Conservation (phyloP, 2,888 invertebrate species). For the Bruchidius siliquastri region DNA sequence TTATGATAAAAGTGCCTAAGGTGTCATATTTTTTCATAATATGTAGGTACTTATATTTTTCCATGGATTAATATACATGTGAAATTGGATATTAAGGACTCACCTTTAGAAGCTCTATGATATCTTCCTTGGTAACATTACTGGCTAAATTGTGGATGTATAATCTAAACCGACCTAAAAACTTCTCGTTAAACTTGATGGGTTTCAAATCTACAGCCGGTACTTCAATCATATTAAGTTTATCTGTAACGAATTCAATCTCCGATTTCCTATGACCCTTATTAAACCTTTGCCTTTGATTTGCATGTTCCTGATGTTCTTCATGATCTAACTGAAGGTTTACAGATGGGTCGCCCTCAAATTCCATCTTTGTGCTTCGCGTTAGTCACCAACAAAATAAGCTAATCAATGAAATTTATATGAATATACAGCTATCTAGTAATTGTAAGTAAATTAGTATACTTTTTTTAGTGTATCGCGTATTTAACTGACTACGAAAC, state of each 20-base stretch:
- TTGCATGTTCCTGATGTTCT: neutral
- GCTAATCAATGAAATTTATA: neutral
- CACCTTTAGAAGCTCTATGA: slow-evolving; percentile 52
- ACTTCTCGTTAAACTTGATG: slow-evolving; percentile 64
- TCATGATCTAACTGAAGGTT: neutral
- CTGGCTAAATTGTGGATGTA: slow-evolving; percentile 87
- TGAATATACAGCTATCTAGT: no score
- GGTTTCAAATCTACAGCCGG: slow-evolving; percentile 10
- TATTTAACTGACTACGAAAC: no score
- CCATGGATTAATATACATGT: no score
- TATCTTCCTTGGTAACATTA: slow-evolving; percentile 83
- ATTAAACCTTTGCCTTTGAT: neutral
- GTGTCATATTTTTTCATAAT: no score
- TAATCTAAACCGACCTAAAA: slow-evolving; percentile 84
- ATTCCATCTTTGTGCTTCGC: neutral
- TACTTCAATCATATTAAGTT: slow-evolving; percentile 6
- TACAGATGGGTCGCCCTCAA: neutral
- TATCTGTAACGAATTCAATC: slow-evolving; percentile 14
- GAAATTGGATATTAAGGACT: no score
- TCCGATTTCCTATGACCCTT: slow-evolving; percentile 1
- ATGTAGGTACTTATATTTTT: no score
- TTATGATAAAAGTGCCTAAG: no score
- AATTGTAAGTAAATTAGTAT: no score
- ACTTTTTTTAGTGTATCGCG: no score
- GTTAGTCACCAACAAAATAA: neutral